Base-by-base conservation (phyloP, 2,888 invertebrate genomes). In the Agrilus mali region DNA sequence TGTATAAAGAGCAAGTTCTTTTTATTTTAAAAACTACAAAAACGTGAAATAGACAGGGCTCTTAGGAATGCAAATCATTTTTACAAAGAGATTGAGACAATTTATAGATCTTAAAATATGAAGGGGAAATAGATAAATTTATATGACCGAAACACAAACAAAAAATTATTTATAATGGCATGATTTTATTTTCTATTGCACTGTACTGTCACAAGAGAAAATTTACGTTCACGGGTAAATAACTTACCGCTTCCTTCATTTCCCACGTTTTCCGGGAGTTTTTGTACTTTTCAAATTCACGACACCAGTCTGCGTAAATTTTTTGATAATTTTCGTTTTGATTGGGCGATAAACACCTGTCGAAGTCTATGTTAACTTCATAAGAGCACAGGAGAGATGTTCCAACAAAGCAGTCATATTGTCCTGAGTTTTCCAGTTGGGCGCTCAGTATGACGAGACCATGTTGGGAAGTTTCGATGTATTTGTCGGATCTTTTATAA, bases 271-370 rank as follows among this genome's bases (percentile, higher is more conserved):
- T 90, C 90, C 93, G 92, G 27, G 92, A 93, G 45, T 83, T 82
- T 72, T 95, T 94, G 68, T 96, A 96, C 65, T 90, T 90, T 67
- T 95, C 93, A 67, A 95, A 95, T 68, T 95, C 94, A 66, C 94
- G 89, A 70, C 96, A 96, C 96, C 96, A 96, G 67, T 95, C 94
- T 16, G 94, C 88, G 68, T 95, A 95, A 53, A 93, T 89, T 70
- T 90, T 87, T 71, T 89, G 89, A 67, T 90, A 92, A 68, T 90
- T 90, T 59, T 88, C 86, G 60, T 86, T 84, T 64, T 88, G 88
- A 53, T 86, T 83, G 2, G 92, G 90, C 22, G 89, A 86, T 32
- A 87, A 83, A 68, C 92, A 92, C 71, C 89, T 80, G 65, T 90
- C 88, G 14, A 82, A 86, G 66, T 93, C 92, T n/a, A 93, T 90